Conservation (phyloP, 2,113 vertebrate species). For the Tychaedon coryphoeus region DNA sequence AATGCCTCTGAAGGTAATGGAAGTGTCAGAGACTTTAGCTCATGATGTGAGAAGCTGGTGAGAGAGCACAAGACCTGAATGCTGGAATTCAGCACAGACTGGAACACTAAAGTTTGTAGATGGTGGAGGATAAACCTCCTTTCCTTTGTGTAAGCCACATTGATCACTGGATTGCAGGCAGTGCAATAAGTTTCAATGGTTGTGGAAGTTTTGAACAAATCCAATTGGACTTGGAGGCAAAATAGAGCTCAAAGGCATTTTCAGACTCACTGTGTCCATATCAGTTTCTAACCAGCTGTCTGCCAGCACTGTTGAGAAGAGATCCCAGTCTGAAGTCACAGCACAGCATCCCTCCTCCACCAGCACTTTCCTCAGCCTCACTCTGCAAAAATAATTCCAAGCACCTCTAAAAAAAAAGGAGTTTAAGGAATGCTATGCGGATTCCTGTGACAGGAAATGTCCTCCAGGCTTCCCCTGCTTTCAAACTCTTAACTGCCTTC, state of each 20-base stretch:
- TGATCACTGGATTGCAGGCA: neutral
- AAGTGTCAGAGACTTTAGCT: neutral
- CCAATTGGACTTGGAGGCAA: neutral
- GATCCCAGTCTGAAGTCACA: neutral
- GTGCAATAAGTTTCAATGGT: neutral
- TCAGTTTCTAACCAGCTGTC: neutral
- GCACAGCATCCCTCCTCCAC: neutral
- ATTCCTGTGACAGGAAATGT: neutral
- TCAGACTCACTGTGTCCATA: neutral
- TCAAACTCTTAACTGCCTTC: neutral
- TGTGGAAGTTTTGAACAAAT: neutral
- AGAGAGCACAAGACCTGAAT: neutral
- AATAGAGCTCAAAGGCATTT: neutral
- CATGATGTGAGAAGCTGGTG: neutral
- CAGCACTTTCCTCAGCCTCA: neutral
- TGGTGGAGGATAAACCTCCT: neutral
- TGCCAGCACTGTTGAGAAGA: neutral
- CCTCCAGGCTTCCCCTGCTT: neutral
- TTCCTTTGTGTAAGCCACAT: neutral
- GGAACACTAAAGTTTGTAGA: neutral
- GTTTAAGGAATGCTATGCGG: neutral
- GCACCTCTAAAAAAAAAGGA: neutral
- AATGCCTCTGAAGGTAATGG: neutral
- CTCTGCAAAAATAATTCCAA: neutral
- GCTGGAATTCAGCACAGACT: neutral